Percentiles rank a stretch among this genome's conserved stretches.
Conservation (phyloP, 2,888 invertebrate genomes). For the Galeopsomyia nigrocyanea region DNA sequence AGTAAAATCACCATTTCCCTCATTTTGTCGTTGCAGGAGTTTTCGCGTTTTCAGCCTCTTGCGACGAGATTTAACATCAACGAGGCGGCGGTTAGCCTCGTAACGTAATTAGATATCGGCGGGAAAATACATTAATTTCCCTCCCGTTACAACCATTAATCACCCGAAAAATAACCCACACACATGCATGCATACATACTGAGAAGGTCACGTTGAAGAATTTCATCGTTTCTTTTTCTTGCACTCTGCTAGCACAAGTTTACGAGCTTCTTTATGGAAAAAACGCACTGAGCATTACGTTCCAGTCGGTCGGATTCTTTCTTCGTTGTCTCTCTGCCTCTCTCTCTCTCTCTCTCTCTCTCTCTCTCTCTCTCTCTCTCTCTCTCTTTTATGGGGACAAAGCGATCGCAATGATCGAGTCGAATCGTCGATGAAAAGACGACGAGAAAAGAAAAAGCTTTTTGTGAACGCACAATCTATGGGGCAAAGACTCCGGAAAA, state of each 20-base stretch:
- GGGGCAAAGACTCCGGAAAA: background rate
- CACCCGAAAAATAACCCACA: too few species aligned
- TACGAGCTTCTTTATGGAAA: background rate
- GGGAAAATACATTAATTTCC: too few species aligned
- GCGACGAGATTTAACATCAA: too few species aligned
- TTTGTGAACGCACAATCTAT: background rate
- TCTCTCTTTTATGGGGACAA: background rate
- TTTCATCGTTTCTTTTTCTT: slow-evolving; percentile 13
- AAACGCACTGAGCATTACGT: slow-evolving; percentile 5
- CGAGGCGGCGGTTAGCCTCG: too few species aligned
- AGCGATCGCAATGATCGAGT: too few species aligned
- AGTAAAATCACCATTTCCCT: too few species aligned
- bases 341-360: slow-evolving; percentile 36
- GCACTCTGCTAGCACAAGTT: background rate
- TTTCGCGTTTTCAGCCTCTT: too few species aligned
- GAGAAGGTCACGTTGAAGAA: slow-evolving; percentile 17
- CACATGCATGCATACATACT: too few species aligned
- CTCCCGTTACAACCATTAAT: too few species aligned
- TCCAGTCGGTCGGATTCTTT: slow-evolving; percentile 24
- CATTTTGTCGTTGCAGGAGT: too few species aligned
- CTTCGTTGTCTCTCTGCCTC: slow-evolving; percentile 6
- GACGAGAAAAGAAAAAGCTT: background rate
- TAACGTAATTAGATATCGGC: too few species aligned
- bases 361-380: slow-evolving; percentile 31
- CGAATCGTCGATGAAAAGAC: too few species aligned